Base-by-base conservation (phyloP, 2,888 invertebrate species). In the Dorcus parallelipipedus region DNA sequence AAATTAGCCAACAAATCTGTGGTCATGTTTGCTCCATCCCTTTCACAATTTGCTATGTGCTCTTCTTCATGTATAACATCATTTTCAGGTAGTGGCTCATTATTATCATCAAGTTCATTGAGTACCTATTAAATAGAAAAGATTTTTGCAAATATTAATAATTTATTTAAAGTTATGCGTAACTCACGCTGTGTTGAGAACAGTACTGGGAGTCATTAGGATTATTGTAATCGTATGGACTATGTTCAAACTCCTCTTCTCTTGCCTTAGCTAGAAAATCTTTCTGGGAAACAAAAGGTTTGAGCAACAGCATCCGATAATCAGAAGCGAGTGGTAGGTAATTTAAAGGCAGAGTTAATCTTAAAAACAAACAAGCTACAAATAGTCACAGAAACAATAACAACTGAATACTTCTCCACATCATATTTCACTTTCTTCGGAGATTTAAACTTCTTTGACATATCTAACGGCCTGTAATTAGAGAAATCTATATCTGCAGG, bases 201-300 rank as follows among this genome's bases (percentile, higher is more conserved):
- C 83, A 83, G 71, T 81, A 84, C 60, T 81, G 80, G 14, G 80
- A 76, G 71, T 84, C 84, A 62, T 81, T 80, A 0, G 77, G 77
- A 70, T 84, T 84, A 60, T 83, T 78, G 67, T 84, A 84, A 70
- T 85, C 79, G 66, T 84, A 84, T 38, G 76, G 76, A 9, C 56
- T 51, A 3, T 60, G 23, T 47, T 54, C 59, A n/a, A 48, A 56
- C 9, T 52, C 55, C 6, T 43, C 48, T 14, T 58, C 54, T 10
- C 41, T 9, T 33, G 40, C 14, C 6, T 51, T 23, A 14, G n/a
- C 38, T 40, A n/a, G 40, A 49, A 43, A 41, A n/a, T 56, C 57
- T 4, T 49, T 54, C 51, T 63, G 62, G 9, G 54, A 26, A 10
- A 45, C 49, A 33, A 60, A 51, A 38, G 52, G 42, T 51, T 59